Evolutionary conservation across 2,113 vertebrate genomes (phyloP), one percentile per base, ranked within the genome.

Genomic region (Solea solea): DNA sequence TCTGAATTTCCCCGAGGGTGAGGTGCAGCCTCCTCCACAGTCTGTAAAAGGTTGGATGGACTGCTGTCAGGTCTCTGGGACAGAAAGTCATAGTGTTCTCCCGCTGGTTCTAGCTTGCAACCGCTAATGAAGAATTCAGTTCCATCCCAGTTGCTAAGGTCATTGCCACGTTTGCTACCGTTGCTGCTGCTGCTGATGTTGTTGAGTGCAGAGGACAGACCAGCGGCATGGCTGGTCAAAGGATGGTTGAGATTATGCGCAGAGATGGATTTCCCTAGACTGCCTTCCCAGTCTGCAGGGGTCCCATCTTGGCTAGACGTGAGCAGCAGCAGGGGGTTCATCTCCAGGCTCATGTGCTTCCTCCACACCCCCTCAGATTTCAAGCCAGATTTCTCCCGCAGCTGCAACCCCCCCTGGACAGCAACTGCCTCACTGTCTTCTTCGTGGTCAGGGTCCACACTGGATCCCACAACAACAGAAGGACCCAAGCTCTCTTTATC

Each of bases 191-290:
- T 34, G 34, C 34, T 87, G 74, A 81, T 94, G 93, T 81, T 78
- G 87, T 80, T 83, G 53, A 84, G 74, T 1, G 51, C 91, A 85
- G 89, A 94, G 79, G 95, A 92, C 66, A 95, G 88, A 74, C 94
- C 92, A 44, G 94, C 85, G 82, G 92, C 93, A 86, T 92, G 93
- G 90, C 93, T 95, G 74, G 93, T 94, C 14, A 72, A 65, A 41
- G 95, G 93, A 59, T 94, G 95, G 88, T 95, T 95, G 83, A 99
- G 94, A 83, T 97, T 96, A 89, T 98, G 96, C 75, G 94, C 95
- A 15, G 98, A 98, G 79, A 96, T 89, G 62, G 96, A 97, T 84
- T 98, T 97, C 56, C 95, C 96, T 12, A 97, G 93, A 76, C 93
- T 90, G 83, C 92, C 42, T 54, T 73, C 73, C 86, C 87, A 84